Evolutionary conservation across 2,797 vertebrate species (phyloP), one percentile per base, ranked within the genome.

Genomic region (Sarcophilus harrisii): DNA sequence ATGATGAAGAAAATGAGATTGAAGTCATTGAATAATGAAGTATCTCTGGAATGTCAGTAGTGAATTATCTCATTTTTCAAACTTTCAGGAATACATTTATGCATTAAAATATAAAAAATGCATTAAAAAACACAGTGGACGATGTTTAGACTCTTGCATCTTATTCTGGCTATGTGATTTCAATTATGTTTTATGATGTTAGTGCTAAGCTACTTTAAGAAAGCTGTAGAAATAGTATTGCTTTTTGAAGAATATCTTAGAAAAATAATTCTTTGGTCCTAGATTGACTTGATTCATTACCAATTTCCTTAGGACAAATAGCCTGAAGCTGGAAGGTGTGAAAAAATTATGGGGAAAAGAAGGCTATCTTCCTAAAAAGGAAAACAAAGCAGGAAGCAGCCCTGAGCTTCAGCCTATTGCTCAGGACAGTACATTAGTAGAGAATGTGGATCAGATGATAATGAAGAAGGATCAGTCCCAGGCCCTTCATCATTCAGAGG

Each of bases 331-430:
- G 49, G 99, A 99, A 13, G 99, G 99, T 57, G 98, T 99, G 92
- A 99, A 98, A 97, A 99, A 99, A 95, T 98, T 99, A 2, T 99
- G 99, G 99, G 99, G 99, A 2, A 99, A 99, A 97, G 99, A 99
- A 32, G 99, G 99, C 9, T 99, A 99, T 97, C 98, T 99, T 92
- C 98, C 98, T 18, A 99, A 99, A 98, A 99, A 98, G 96, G 99
- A 99, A 73, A 95, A 91, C 59, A 98, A 97, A 96, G 97, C 30
- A 57, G 98, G 98, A 92, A 96, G 98, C 3, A 98, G 98, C 90
- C 96, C 93, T 0, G 98, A 99, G 57, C 97, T 98, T 60, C 97
- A 96, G 0, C 94, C 98, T 90, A 96, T 97, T 92, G 90, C 99
- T 49, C 98, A 98, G 57, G 98, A 96, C 58, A 97, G 97, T 27